Evolutionary conservation across 2,888 invertebrate genomes (phyloP).

Genomic region (Plutella xylostella): DNA sequence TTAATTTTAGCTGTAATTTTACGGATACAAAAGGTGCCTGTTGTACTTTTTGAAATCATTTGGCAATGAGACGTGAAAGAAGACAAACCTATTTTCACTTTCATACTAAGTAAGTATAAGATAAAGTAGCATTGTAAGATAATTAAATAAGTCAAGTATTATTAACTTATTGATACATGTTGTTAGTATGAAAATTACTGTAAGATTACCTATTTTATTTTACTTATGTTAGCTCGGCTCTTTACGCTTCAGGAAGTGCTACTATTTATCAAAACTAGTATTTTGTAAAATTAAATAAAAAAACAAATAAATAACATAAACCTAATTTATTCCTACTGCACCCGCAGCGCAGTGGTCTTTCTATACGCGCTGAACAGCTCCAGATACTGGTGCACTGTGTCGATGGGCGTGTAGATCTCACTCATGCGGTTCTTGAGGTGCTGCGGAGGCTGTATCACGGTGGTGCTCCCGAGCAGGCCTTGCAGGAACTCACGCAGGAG

Average conservation of each 20-base stretch:
- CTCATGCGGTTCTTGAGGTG: conserved; percentile 82
- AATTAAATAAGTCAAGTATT: too few relatives aligned
- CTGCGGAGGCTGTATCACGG: conserved; percentile 79
- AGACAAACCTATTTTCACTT: too few relatives aligned
- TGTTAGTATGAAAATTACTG: not conserved
- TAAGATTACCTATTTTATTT: not conserved
- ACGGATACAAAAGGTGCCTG: too few relatives aligned
- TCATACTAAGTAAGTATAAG: too few relatives aligned
- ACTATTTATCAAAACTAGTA: too few relatives aligned
- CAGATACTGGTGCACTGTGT: conserved; percentile 93
- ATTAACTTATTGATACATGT: not conserved
- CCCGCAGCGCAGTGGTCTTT: conserved; percentile 74
- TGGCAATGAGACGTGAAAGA: too few relatives aligned
- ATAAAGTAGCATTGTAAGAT: too few relatives aligned
- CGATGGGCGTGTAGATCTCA: conserved; percentile 89
- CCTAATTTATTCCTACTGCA: conserved; percentile 20
- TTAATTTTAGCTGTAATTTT: too few relatives aligned
- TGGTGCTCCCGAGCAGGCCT: conserved; percentile 85
- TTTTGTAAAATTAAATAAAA: not conserved
- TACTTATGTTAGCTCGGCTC: not conserved
- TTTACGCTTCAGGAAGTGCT: not conserved
- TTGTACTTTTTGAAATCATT: too few relatives aligned
- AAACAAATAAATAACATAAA: not conserved
- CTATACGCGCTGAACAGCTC: conserved; percentile 93
- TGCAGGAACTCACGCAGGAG: conserved; percentile 92